Evolutionary conservation across 2,113 vertebrate species (phyloP).

Genomic region (Eulemur macaco): DNA sequence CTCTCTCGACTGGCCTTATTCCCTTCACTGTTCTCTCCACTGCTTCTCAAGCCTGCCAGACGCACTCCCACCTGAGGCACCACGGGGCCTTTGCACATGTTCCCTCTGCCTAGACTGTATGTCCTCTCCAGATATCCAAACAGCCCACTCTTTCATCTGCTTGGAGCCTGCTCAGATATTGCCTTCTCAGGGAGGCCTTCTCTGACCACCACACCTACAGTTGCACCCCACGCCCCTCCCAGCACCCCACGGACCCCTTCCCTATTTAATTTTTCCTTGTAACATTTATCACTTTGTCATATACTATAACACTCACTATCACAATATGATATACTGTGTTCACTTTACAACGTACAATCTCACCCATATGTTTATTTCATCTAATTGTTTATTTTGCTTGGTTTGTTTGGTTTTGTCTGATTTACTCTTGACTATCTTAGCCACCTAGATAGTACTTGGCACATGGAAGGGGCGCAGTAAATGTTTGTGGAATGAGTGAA

Average conservation of each 20-base stretch:
- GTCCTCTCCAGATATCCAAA: background rate
- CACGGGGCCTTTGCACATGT: background rate
- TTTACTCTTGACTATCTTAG: background rate
- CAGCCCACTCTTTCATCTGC: background rate
- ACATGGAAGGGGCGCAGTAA: background rate
- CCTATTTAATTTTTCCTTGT: background rate
- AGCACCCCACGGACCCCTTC: background rate
- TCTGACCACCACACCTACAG: background rate
- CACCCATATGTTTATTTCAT: background rate
- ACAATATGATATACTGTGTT: rapidly evolving
- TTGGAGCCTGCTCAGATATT: background rate
- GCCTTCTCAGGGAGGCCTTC: background rate
- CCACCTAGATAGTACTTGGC: background rate
- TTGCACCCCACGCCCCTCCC: background rate
- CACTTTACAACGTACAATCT: background rate
- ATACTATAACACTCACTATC: rapidly evolving
- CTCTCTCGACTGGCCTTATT: background rate
- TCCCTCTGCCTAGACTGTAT: background rate
- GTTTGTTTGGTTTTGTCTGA: background rate
- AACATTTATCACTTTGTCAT: background rate
- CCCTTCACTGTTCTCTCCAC: background rate
- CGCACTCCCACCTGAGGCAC: background rate
- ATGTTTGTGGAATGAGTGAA: background rate
- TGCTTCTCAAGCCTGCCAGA: background rate
- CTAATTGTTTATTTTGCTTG: background rate